Conservation (phyloP, 2,888 invertebrate species). For the Brenthis ino region DNA sequence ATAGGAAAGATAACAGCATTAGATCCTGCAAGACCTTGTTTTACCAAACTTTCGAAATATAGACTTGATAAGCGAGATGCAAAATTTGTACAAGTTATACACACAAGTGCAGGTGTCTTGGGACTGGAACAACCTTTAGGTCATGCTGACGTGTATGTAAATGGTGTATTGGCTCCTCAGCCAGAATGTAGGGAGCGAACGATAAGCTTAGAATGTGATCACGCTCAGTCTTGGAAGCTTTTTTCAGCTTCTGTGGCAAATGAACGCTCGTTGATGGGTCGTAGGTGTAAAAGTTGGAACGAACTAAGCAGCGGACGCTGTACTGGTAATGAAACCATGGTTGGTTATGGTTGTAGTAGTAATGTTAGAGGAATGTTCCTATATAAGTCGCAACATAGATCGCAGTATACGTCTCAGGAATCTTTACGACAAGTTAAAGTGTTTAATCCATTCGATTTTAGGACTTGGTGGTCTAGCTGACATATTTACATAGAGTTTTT, state of each 20-base stretch:
- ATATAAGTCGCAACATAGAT: constrained; percentile 49
- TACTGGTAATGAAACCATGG: constrained; percentile 50
- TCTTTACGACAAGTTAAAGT: constrained; percentile 43
- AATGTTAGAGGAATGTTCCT: constrained; percentile 57
- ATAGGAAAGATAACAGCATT: constrained; percentile 64
- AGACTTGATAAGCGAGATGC: constrained; percentile 60
- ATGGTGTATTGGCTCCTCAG: constrained; percentile 62
- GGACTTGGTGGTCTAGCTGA: constrained; percentile 40
- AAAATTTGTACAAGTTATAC: constrained; percentile 67
- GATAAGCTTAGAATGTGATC: constrained; percentile 66
- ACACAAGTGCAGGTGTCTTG: constrained; percentile 66
- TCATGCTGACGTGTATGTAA: constrained; percentile 69
- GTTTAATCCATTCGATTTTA: constrained; percentile 55
- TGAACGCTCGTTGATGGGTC: constrained; percentile 49
- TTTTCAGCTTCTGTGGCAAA: constrained; percentile 58
- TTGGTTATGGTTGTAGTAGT: constrained; percentile 57
- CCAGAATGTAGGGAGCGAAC: constrained; percentile 61
- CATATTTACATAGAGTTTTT: background rate
- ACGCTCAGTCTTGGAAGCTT: constrained; percentile 66
- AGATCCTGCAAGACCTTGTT: constrained; percentile 73
- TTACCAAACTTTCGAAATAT: constrained; percentile 51
- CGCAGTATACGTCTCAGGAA: constrained; percentile 23
- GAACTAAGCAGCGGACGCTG: constrained; percentile 55
- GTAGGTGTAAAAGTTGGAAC: constrained; percentile 55
- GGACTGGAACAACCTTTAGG: constrained; percentile 65